phyloP scores from a whole-genome alignment of 2,797 vertebrate species.

The Garrulus glandarius region DNA sequence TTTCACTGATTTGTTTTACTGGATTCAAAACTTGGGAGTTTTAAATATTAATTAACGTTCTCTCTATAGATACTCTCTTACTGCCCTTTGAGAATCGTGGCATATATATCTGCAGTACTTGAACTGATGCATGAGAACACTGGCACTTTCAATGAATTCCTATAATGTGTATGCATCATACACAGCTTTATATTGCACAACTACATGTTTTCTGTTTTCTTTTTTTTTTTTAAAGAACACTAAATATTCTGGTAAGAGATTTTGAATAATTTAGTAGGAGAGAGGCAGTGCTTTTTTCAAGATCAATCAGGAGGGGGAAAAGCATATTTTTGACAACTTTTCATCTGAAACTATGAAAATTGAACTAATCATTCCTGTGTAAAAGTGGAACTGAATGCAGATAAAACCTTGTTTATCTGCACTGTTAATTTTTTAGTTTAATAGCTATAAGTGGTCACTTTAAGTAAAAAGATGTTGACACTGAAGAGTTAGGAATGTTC shows the following conservation, averaged over 20 bases:
- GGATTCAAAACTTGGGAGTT: neutral
- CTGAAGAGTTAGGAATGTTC: neutral
- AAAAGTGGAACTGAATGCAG: neutral
- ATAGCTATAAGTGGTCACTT: neutral
- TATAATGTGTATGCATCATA: neutral
- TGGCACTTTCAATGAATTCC: neutral
- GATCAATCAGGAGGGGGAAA: neutral
- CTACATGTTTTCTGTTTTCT: neutral
- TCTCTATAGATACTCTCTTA: neutral
- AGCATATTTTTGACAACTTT: neutral
- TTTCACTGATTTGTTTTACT: neutral
- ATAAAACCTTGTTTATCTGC: neutral
- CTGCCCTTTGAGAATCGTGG: neutral
- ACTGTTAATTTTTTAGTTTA: neutral
- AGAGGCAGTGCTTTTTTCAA: neutral
- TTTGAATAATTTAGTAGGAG: neutral
- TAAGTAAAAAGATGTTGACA: neutral
- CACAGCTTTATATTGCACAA: neutral
- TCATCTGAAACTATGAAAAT: constrained; percentile 25
- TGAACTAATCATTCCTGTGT: neutral
- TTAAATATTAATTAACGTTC: neutral
- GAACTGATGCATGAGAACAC: neutral
- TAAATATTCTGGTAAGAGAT: neutral
- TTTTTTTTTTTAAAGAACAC: neutral
- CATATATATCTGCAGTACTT: neutral